A percentile compares a stretch with the other conserved stretches of the same genome.
Evolutionary conservation across 1,140 invertebrate species (phyloP).

Genomic region (Atta texana): DNA sequence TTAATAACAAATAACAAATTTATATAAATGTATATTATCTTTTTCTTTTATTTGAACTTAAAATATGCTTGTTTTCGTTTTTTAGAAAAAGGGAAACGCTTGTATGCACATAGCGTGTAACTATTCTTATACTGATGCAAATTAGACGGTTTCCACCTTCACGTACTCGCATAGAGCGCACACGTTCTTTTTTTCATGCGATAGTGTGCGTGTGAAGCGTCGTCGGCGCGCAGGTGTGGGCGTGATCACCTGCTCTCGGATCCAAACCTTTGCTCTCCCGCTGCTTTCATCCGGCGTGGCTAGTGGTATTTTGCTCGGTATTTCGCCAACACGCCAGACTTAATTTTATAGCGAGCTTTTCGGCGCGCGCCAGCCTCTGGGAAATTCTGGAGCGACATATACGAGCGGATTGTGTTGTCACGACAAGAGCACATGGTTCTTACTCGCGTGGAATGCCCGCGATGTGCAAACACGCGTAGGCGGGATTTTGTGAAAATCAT

Average conservation of each 20-base stretch:
- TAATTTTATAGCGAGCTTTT: conserved; percentile 71
- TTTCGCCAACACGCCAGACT: conserved; percentile 67
- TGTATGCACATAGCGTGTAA: background rate
- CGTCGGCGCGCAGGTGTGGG: conserved; percentile 75
- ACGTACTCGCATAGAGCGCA: conserved; percentile 1
- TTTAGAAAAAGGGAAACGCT: background rate
- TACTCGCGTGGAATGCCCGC: conserved; percentile 58
- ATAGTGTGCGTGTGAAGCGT: conserved; percentile 41
- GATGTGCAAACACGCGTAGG: conserved; percentile 22
- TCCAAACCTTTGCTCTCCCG: conserved; percentile 70
- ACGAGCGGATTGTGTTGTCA: conserved; percentile 32
- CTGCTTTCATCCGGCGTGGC: conserved; percentile 17
- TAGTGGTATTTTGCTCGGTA: conserved; percentile 64
- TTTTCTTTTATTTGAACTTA: background rate
- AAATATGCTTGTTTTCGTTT: background rate
- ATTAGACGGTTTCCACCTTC: background rate
- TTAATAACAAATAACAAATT: background rate
- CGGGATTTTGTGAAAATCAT: conserved; percentile 33
- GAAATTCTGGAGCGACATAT: conserved; percentile 54
- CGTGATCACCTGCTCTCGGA: conserved; percentile 80
- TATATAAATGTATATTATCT: background rate
- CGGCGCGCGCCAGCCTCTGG: conserved; percentile 36
- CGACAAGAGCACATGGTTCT: conserved; percentile 51
- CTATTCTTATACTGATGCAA: conserved; percentile 11
- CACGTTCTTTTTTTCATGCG: conserved; percentile 52